phyloP scores from a whole-genome alignment of 92 coral and sea anemone genomes.

The Porites lobata region DNA sequence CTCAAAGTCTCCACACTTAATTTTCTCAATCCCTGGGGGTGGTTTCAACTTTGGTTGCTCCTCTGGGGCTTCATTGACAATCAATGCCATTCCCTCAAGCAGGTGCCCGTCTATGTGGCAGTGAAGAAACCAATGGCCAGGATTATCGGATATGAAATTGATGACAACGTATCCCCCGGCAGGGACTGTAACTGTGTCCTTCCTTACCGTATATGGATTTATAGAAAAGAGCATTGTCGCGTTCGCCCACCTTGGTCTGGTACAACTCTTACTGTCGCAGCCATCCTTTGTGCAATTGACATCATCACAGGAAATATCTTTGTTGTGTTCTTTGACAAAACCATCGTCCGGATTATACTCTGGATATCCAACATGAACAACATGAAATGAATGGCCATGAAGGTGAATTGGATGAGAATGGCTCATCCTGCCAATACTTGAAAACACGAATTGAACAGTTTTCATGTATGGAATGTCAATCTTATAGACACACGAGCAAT shows the following conservation, averaged over 20 bases:
- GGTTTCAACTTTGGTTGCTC: neutral
- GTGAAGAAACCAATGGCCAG: constrained; percentile 4
- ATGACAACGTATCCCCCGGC: too few species aligned
- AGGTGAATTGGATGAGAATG: constrained; percentile 72
- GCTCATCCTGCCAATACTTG: constrained; percentile 19
- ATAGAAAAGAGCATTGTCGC: constrained; percentile 41
- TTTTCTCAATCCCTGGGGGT: neutral
- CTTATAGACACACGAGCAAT: constrained; percentile 59
- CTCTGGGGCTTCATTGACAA: constrained; percentile 49
- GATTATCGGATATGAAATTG: neutral
- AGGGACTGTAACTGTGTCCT: too few species aligned
- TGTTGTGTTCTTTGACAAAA: constrained; percentile 37
- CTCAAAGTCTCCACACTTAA: too few species aligned
- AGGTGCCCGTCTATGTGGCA: constrained; percentile 71
- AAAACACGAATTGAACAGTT: constrained; percentile 71
- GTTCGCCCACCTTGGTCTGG: constrained; percentile 50
- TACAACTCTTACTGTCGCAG: neutral
- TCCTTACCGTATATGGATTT: constrained; percentile 32
- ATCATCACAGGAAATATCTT: constrained; percentile 60
- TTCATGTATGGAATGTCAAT: constrained; percentile 58
- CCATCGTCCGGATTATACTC: constrained; percentile 50
- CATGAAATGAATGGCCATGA: constrained; percentile 82
- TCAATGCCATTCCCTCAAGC: constrained; percentile 65
- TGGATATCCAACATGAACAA: constrained; percentile 60
- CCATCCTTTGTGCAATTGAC: constrained; percentile 15